Conservation (phyloP, 2,113 vertebrate species). For the Hemiscyllium ocellatum region DNA sequence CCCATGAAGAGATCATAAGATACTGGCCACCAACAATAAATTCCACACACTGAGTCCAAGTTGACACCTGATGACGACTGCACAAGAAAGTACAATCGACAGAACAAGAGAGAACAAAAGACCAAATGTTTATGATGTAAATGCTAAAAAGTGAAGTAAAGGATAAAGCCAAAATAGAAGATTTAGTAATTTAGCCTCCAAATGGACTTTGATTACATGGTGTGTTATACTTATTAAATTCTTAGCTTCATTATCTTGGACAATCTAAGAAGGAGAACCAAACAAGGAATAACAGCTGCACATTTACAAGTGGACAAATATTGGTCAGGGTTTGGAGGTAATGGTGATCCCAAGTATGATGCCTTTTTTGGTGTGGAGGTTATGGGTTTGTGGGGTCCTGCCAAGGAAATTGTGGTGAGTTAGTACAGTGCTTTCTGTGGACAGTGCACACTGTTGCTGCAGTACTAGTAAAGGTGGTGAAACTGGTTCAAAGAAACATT, state of each 20-base stretch:
- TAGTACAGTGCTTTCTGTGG: background rate
- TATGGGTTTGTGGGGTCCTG: background rate
- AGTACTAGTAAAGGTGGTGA: background rate
- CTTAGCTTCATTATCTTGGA: background rate
- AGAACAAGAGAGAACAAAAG: background rate
- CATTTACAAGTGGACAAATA: background rate
- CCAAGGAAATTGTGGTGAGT: background rate
- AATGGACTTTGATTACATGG: background rate
- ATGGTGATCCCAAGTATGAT: background rate
- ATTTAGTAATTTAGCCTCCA: background rate
- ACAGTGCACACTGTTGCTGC: background rate
- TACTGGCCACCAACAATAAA: background rate
- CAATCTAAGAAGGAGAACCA: background rate
- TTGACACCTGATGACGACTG: background rate
- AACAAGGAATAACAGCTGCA: background rate
- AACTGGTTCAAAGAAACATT: background rate
- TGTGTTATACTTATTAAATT: background rate
- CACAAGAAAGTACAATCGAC: background rate
- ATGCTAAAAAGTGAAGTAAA: background rate
- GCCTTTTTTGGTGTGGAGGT: background rate
- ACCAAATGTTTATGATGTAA: background rate
- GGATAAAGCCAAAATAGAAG: background rate
- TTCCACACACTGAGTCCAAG: background rate
- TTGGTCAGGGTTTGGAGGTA: background rate
- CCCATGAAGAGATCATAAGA: background rate